phyloP scores from a whole-genome alignment of 2,797 vertebrate species.

The Phrynocephalus forsythii region DNA sequence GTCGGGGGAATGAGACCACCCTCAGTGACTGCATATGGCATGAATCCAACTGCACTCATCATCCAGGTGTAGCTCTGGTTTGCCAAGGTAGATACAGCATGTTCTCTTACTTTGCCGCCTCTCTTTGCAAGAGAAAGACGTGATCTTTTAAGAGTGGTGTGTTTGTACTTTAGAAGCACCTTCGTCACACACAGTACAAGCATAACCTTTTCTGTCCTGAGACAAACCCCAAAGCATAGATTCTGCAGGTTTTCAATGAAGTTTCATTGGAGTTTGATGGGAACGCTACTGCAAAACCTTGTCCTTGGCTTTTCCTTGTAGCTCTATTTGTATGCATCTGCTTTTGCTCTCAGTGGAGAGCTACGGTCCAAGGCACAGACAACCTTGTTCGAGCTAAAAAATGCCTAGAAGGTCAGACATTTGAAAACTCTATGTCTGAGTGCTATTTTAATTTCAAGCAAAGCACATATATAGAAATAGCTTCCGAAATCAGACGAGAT shows the following conservation, averaged over 20 bases:
- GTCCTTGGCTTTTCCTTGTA: background rate
- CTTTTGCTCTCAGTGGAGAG: background rate
- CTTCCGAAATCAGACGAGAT: too few relatives aligned
- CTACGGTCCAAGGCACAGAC: background rate
- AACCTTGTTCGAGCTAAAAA: background rate
- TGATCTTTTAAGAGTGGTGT: background rate
- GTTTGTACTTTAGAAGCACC: background rate
- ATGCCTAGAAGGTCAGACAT: background rate
- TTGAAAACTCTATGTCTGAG: background rate
- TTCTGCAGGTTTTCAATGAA: background rate
- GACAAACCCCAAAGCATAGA: background rate
- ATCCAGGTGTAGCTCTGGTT: rapidly evolving
- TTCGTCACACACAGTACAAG: background rate
- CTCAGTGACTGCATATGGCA: background rate
- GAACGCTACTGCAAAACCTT: background rate
- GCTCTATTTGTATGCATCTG: background rate
- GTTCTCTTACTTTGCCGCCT: background rate
- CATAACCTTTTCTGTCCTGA: background rate
- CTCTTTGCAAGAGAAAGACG: background rate
- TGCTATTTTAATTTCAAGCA: background rate
- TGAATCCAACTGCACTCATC: conserved; percentile 30
- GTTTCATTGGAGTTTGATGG: background rate
- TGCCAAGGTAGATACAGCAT: conserved; percentile 67
- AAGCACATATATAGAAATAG: too few relatives aligned
- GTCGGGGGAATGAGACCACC: rapidly evolving